These are phyloP conservation scores for Gallinago nigripennis DNA, from an alignment of 2,797 vertebrate genomes.

Conservation along the genomic window DNA sequence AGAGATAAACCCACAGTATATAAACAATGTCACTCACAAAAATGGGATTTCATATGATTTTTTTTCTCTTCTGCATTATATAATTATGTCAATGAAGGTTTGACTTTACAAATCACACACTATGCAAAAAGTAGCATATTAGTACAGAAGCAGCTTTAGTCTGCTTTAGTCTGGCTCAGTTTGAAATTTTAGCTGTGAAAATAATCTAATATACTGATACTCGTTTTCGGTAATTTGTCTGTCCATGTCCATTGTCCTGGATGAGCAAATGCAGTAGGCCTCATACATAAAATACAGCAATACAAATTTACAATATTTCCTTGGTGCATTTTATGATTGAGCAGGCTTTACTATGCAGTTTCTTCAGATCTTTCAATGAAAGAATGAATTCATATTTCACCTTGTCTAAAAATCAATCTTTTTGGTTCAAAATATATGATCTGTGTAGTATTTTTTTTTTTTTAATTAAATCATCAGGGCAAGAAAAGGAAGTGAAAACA, in stretches of 20 bases:
- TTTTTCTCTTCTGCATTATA: neutral
- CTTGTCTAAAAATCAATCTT: neutral
- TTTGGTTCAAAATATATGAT: neutral
- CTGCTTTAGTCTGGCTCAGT: neutral
- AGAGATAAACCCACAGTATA: neutral
- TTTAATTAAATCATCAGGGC: neutral
- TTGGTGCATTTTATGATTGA: constrained; percentile 23
- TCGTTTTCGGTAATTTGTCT: constrained; percentile 1
- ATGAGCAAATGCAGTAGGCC: neutral
- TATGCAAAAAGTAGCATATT: neutral
- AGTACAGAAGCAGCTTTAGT: neutral
- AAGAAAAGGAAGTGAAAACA: neutral
- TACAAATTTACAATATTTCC: neutral
- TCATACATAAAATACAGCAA: neutral
- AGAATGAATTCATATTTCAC: neutral
- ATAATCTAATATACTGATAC: neutral
- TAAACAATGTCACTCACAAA: neutral
- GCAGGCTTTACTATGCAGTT: neutral
- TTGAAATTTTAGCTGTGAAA: constrained; percentile 16
- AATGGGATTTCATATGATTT: neutral
- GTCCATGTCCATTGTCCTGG: neutral
- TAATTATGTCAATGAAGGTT: neutral
- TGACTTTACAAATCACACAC: neutral
- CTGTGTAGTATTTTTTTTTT: neutral
- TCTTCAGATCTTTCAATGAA: neutral